Evolutionary conservation across 2,797 vertebrate species (phyloP), one percentile per base, ranked within the genome.

Genomic region (Sciurus carolinensis): DNA sequence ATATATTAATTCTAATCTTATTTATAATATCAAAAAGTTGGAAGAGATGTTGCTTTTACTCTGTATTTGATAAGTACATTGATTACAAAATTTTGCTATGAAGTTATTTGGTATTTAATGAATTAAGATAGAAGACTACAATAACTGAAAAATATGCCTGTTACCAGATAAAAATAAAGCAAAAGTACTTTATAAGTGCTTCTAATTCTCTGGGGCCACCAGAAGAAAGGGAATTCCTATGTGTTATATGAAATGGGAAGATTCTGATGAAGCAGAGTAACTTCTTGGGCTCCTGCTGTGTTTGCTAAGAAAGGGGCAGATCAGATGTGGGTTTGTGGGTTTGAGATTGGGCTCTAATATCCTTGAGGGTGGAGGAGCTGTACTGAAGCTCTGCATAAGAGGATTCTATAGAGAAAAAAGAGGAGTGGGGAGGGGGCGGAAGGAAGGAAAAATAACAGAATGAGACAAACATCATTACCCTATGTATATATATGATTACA

Each of bases 1-100:
- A 80, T 20, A 69, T 33, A 69, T 86, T 64, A 50, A 71, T 76
- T 91, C n/a, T 90, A 47, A 8, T 76, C 69, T 83, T 88, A 62
- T 17, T 59, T 66, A 50, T 52, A 95, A 36, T 30, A 79, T 14
- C 59, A 76, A 30, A 82, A 95, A 42, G 1, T 89, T 18, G 28
- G 28, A 80, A 50, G 36, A 42, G 69, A 59, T 30, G 86, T 24
- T 69, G n/a, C 33, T 72, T 4, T 80, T 59, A 22, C 7, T 59
- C 33, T 54, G 22, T 33, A 36, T 81, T 81, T 82, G 14, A 24
- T 80, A 36, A 13, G 24, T 54, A 10, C 30, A 44, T 66, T 50
- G 47, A 36, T 84, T n/a, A 67, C 9, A 76, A n/a, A 64, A 75
- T 50, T 12, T 59, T 72, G 39, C 7, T 44, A 20, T 6, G 47